Percentiles rank a stretch among this genome's conserved stretches.
Conservation (phyloP, 1,140 invertebrate species). For the Phthorimaea operculella region DNA sequence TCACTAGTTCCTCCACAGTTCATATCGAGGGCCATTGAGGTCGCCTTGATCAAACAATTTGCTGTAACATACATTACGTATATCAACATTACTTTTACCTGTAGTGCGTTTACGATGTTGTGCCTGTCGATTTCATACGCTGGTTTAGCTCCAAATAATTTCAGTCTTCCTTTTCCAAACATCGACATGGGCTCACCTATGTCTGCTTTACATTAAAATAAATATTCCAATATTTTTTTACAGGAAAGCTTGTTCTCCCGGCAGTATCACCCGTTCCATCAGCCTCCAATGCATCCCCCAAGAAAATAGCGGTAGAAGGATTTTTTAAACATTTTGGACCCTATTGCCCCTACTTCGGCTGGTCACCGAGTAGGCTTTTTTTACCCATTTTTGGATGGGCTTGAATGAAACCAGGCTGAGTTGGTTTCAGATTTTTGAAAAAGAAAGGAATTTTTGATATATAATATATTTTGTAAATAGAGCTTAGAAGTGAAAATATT, state of each 20-base stretch:
- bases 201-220: no score
- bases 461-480: constrained; percentile 30
- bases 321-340: constrained; percentile 24
- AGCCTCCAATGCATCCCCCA: constrained; percentile 46
- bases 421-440: constrained; percentile 4
- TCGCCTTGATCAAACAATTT: no score
- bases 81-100: no score
- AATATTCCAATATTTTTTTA: constrained; percentile 10
- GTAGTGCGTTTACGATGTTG: no score
- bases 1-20: no score
- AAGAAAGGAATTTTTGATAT: constrained; percentile 22
- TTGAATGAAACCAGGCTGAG: neutral
- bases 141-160: no score
- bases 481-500: neutral
- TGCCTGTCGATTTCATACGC: no score
- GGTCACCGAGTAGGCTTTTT: constrained; percentile 36
- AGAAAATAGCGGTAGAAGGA: no score
- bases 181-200: no score
- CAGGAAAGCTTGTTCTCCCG: constrained; percentile 46
- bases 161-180: no score
- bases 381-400: constrained; percentile 13
- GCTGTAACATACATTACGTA: no score
- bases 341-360: constrained; percentile 26
- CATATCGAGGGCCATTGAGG: no score
- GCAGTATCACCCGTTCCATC: constrained; percentile 57